Percentiles rank a stretch among this genome's conserved stretches.
phyloP scores from a whole-genome alignment of 1,140 invertebrate genomes.

The Listronotus bonariensis region DNA sequence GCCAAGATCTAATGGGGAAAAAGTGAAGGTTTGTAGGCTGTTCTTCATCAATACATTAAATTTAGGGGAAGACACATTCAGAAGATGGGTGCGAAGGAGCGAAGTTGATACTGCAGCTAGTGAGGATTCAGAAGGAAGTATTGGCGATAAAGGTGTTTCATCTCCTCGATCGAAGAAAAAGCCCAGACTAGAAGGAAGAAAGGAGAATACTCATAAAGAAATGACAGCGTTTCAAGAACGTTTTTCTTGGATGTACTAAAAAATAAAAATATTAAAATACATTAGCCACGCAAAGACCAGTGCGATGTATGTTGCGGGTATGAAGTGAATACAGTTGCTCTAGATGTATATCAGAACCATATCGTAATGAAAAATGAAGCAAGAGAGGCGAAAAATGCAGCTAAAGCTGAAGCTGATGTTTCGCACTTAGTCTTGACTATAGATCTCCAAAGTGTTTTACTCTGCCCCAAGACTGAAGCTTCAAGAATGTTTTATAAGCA shows the following conservation, averaged over 20 bases:
- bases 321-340: slow-evolving; percentile 2
- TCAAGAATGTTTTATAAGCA: background rate
- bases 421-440: slow-evolving; percentile 8
- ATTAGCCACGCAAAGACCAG: slow-evolving; percentile 17
- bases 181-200: background rate
- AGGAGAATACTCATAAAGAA: background rate
- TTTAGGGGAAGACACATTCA: slow-evolving; percentile 1
- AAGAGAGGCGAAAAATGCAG: slow-evolving; percentile 15
- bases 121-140: background rate
- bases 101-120: background rate
- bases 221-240: too few species aligned
- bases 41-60: background rate
- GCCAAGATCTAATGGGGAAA: background rate
- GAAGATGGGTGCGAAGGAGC: background rate
- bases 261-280: slow-evolving; percentile 23
- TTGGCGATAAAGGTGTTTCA: background rate
- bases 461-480: slow-evolving; percentile 8
- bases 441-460: slow-evolving; percentile 18
- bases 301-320: slow-evolving; percentile 19
- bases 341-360: slow-evolving; percentile 14
- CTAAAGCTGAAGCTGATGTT: background rate
- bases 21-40: background rate
- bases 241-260: slow-evolving; percentile 5
- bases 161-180: too few species aligned
- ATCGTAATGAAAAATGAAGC: slow-evolving; percentile 14